phyloP scores from a whole-genome alignment of 2,113 vertebrate genomes.

The Scomber japonicus region DNA sequence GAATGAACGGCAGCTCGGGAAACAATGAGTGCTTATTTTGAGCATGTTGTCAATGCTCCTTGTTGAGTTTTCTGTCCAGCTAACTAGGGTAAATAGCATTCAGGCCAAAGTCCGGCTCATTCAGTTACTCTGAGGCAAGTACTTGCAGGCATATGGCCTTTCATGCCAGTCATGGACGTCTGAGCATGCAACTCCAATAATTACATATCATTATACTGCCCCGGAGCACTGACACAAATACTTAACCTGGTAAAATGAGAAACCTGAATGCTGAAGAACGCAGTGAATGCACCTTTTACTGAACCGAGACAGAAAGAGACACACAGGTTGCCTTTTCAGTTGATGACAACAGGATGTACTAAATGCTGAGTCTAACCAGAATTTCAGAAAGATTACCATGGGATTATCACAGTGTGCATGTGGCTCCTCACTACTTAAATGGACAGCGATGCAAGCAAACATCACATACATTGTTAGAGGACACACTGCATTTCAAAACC shows the following conservation, averaged over 20 bases:
- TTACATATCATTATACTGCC: constrained; percentile 63
- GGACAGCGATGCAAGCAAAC: constrained; percentile 3
- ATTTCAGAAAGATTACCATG: constrained; percentile 62
- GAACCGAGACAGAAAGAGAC: constrained; percentile 10
- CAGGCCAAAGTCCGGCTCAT: constrained; percentile 61
- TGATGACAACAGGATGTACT: background rate
- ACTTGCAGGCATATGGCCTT: constrained; percentile 50
- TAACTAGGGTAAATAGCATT: constrained; percentile 59
- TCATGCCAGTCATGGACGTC: constrained; percentile 49
- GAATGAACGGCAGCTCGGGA: constrained; percentile 58
- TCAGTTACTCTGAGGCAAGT: constrained; percentile 51
- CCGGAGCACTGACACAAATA: constrained; percentile 55
- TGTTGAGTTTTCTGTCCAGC: constrained; percentile 47
- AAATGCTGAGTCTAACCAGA: constrained; percentile 32
- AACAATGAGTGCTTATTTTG: constrained; percentile 62
- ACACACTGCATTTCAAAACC: background rate
- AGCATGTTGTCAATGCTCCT: constrained; percentile 56
- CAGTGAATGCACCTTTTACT: background rate
- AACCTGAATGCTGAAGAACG: background rate
- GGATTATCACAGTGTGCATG: constrained; percentile 63
- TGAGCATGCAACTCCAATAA: constrained; percentile 63
- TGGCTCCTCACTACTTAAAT: constrained; percentile 46
- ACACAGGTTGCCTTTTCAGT: background rate
- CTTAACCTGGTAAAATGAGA: constrained; percentile 58
- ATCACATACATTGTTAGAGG: background rate